A percentile compares a stretch with the other conserved stretches of the same genome.
Evolutionary conservation across 2,888 invertebrate species (phyloP).

Genomic region (Maniola hyperantus): DNA sequence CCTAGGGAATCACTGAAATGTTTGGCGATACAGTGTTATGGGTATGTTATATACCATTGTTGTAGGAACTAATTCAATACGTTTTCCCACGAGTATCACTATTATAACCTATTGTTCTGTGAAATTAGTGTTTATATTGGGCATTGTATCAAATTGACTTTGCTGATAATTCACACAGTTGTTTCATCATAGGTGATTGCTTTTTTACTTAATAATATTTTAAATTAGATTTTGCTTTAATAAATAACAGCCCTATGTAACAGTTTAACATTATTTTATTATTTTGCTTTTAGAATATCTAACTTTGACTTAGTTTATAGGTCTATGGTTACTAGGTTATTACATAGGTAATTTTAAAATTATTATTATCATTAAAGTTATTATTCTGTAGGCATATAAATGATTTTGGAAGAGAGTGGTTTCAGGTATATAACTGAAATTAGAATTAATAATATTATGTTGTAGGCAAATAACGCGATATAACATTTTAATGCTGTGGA

Average conservation of each 20-base stretch:
- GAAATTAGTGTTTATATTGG: conserved; percentile 16
- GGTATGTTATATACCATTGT: not conserved
- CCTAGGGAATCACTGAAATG: not conserved
- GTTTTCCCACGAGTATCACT: conserved; percentile 11
- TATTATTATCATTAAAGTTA: not conserved
- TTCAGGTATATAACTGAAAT: not conserved
- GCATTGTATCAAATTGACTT: not conserved
- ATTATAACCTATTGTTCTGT: conserved; percentile 20
- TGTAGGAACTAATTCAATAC: conserved; percentile 13
- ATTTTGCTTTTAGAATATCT: too few relatives aligned
- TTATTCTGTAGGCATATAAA: not conserved
- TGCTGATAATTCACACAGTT: not conserved
- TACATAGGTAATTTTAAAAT: not conserved
- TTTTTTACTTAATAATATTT: too few relatives aligned
- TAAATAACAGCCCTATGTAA: too few relatives aligned
- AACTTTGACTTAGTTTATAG: too few relatives aligned
- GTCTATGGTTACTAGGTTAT: too few relatives aligned
- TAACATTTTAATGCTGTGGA: not conserved
- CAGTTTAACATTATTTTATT: too few relatives aligned
- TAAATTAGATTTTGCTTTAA: too few relatives aligned
- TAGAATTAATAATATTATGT: too few relatives aligned
- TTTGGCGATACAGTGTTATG: not conserved
- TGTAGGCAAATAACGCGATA: not conserved
- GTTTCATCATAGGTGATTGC: not conserved
- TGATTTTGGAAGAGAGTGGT: not conserved